Evolutionary conservation across 2,113 vertebrate species (phyloP), one percentile per base, ranked within the genome.

Genomic region (Burhinus bistriatus): DNA sequence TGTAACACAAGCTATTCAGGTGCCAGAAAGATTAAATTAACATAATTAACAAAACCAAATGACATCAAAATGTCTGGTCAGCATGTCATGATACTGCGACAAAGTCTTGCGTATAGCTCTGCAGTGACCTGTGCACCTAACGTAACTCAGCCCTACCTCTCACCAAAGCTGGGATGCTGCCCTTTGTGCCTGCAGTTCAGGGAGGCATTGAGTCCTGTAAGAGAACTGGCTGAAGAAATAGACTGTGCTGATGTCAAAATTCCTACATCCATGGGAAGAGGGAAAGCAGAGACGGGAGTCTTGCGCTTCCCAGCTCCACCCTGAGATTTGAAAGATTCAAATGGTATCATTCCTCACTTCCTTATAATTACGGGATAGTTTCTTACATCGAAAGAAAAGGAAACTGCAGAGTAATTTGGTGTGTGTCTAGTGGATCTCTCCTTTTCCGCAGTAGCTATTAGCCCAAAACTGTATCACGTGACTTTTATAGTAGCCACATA

Each of bases 31-130:
- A 83, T 38, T 75, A 64, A 71, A 52, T 55, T 47, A 57, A 62
- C 4, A 3, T 42, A 84, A 88, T 44, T 65, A 83, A 73, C 10
- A 61, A 79, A 72, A 55, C 11, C 29, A 72, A 87, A 25, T 47
- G 3, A 36, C 32, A 76, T 21, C 29, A 40, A 52, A 91, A 52
- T 22, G 10, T 34, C 66, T 65, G 22, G 12, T 18, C 44, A 84
- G 65, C 23, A 22, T 3, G 20, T 44, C 22, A 20, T 0, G 11
- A 52, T 36, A 57, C 23, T 0, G 1, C 20, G 44, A 47, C 16
- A 55, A 66, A 65, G 34, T 44, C 59, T 55, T 54, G 13, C 2
- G 3, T 12, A 15, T 2, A 69, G 44, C 36, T 77, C 27, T 73
- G 61, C 59, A 47, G 32, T 8, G 71, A 55, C 15, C 18, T 58